Evolutionary conservation across 2,113 vertebrate species (phyloP).

Genomic region (Channa argus): DNA sequence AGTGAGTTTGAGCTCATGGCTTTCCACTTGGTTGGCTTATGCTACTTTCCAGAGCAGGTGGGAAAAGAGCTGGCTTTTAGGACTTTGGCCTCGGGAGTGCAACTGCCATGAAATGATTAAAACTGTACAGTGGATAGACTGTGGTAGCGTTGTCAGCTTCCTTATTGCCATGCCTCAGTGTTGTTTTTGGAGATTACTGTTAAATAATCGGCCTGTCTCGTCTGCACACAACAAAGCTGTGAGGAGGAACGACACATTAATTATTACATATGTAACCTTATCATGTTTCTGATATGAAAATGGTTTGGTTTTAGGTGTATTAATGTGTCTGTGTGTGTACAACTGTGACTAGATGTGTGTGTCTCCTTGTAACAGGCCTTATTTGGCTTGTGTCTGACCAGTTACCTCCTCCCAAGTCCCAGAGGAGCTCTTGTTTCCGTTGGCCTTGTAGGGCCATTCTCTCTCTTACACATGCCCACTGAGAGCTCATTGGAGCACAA

Average conservation of each 20-base stretch:
- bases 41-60: constrained; percentile 38
- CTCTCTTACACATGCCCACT: constrained; percentile 54
- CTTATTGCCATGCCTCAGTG: constrained; percentile 35
- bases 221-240: constrained; percentile 22
- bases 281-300: constrained; percentile 7
- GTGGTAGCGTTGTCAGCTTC: constrained; percentile 10
- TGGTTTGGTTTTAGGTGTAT: constrained; percentile 30
- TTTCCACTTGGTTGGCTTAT: constrained; percentile 36
- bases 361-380: constrained; percentile 78
- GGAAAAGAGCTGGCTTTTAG: constrained; percentile 35
- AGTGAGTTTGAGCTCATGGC: constrained; percentile 12
- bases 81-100: constrained; percentile 56
- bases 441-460: constrained; percentile 82
- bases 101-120: constrained; percentile 48
- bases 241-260: constrained; percentile 28
- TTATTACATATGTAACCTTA: neutral
- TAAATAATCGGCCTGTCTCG: constrained; percentile 57
- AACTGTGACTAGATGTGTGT: constrained; percentile 34
- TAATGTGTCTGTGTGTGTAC: constrained; percentile 27
- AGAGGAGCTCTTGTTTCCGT: constrained; percentile 78
- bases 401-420: constrained; percentile 81
- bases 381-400: constrained; percentile 86
- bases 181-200: constrained; percentile 42
- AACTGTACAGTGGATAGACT: constrained; percentile 33
- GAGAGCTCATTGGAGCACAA: constrained; percentile 53